These are phyloP conservation scores for Euthynnus affinis DNA, from an alignment of 2,797 vertebrate genomes.

Conservation along the genomic window DNA sequence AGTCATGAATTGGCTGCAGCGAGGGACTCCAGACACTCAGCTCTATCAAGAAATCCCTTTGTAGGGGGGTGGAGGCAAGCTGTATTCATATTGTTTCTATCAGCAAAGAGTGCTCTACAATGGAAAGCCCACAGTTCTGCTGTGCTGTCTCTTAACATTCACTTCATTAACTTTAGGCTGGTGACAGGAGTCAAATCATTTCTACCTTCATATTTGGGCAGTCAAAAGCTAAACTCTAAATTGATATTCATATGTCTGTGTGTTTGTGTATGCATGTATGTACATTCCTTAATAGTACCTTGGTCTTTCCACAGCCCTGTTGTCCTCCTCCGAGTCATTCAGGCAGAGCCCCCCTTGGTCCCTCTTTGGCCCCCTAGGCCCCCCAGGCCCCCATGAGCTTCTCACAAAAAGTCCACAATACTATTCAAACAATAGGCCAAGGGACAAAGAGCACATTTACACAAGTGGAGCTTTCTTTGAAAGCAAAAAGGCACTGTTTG, in stretches of 20 bases:
- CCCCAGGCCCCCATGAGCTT: slow-evolving; percentile 85
- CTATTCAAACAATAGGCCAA: slow-evolving; percentile 92
- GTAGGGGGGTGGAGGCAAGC: slow-evolving; percentile 55
- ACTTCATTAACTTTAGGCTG: slow-evolving; percentile 15
- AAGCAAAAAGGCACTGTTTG: slow-evolving; percentile 91
- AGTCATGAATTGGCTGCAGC: slow-evolving; percentile 78
- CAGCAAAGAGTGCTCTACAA: slow-evolving; percentile 36
- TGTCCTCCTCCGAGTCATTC: slow-evolving; percentile 76
- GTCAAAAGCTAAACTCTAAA: neutral
- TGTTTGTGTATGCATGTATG: slow-evolving; percentile 21
- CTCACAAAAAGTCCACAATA: slow-evolving; percentile 91
- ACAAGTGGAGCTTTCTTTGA: slow-evolving; percentile 92
- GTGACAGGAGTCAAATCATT: neutral
- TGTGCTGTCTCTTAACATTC: slow-evolving; percentile 31
- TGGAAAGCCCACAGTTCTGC: slow-evolving; percentile 14
- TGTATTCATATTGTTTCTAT: slow-evolving; percentile 72
- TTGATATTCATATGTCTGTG: slow-evolving; percentile 13
- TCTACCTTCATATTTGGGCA: neutral
- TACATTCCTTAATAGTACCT: slow-evolving; percentile 72
- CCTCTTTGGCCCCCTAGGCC: slow-evolving; percentile 84
- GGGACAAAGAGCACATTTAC: slow-evolving; percentile 94
- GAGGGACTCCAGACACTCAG: slow-evolving; percentile 66
- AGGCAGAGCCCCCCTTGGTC: slow-evolving; percentile 81
- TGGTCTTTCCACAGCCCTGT: slow-evolving; percentile 52
- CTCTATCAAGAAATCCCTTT: slow-evolving; percentile 76